phyloP scores from a whole-genome alignment of 2,797 vertebrate species.

The Anisognathus igniventris region DNA sequence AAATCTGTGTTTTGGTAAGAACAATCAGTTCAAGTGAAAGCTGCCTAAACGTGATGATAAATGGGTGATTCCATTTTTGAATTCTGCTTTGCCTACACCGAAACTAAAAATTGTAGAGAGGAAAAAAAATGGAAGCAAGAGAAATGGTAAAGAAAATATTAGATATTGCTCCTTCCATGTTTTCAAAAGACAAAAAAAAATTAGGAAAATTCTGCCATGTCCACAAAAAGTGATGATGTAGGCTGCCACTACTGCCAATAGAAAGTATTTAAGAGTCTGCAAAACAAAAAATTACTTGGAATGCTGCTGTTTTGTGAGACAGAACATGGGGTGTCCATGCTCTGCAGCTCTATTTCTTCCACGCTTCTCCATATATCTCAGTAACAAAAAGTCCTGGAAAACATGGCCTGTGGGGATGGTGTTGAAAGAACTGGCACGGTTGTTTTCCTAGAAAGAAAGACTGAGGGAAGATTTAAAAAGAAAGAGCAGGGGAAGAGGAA shows the following conservation, averaged over 20 bases:
- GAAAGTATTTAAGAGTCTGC: background rate
- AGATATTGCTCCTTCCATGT: background rate
- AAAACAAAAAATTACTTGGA: background rate
- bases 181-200: background rate
- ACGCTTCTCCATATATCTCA: fast-evolving
- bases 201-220: background rate
- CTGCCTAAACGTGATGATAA: background rate
- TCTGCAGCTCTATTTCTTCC: background rate
- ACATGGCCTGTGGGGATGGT: background rate
- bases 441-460: slow-evolving; percentile 21
- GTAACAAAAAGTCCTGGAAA: background rate
- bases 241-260: background rate
- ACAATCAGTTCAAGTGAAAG: background rate
- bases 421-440: background rate
- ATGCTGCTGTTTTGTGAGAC: background rate
- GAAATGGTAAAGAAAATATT: background rate
- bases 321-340: fast-evolving
- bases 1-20: background rate
- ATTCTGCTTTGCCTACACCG: background rate
- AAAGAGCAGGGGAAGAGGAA: background rate
- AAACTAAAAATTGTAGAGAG: background rate
- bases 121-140: background rate
- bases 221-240: background rate
- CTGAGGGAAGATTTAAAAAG: background rate
- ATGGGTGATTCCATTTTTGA: background rate